phyloP scores from a whole-genome alignment of 2,797 vertebrate genomes.

The Tamandua tetradactyla region DNA sequence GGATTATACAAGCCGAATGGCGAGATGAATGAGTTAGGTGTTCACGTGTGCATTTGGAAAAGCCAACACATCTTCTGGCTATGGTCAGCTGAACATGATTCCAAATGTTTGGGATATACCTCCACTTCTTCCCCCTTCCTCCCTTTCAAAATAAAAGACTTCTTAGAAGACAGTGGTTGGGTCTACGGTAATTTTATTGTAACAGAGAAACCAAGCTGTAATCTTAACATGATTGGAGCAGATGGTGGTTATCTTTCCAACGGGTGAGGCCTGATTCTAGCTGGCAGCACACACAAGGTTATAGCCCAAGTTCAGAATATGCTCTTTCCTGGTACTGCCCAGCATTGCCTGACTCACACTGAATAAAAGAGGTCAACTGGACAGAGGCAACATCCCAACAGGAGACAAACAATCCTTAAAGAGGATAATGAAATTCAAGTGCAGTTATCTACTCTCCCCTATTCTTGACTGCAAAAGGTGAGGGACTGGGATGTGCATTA shows the following conservation, averaged over 20 bases:
- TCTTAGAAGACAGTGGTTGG: neutral
- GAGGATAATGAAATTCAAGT: neutral
- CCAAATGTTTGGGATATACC: neutral
- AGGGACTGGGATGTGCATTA: neutral
- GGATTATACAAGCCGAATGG: neutral
- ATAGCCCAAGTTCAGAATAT: neutral
- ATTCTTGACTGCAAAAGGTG: neutral
- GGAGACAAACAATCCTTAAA: neutral
- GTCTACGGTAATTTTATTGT: slow-evolving; percentile 75
- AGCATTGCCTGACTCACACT: neutral
- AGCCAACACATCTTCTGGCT: neutral
- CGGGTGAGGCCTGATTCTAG: neutral
- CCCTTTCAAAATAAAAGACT: neutral
- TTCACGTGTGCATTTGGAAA: neutral
- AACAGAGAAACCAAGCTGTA: slow-evolving; percentile 69
- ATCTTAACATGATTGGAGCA: slow-evolving; percentile 34
- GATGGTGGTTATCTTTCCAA: slow-evolving; percentile 31
- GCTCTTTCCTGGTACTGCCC: neutral
- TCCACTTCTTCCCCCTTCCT: neutral
- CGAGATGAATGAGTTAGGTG: neutral
- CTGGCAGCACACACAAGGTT: neutral
- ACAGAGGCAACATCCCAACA: neutral
- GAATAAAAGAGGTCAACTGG: neutral
- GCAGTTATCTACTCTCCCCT: neutral
- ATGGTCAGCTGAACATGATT: neutral